A percentile compares a stretch with the other conserved stretches of the same genome.
phyloP scores from a whole-genome alignment of 2,888 invertebrate species.

The Lobophora halterata region DNA sequence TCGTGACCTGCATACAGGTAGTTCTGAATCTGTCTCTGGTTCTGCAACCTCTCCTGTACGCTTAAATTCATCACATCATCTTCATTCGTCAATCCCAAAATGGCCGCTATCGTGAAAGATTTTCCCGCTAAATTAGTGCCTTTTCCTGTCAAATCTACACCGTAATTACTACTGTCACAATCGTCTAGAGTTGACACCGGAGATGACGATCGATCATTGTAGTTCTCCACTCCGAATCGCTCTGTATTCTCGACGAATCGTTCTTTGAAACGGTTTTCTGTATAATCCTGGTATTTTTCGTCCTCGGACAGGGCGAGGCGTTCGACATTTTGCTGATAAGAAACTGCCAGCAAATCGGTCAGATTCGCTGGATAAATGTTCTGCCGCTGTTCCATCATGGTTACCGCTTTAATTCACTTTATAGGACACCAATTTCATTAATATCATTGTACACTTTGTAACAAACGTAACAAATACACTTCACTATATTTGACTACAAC shows the following conservation, averaged over 20 bases:
- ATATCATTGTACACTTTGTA: conserved; percentile 31
- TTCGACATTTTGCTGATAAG: conserved; percentile 63
- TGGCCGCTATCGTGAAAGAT: conserved; percentile 94
- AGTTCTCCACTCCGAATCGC: conserved; percentile 47
- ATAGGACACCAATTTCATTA: conserved; percentile 32
- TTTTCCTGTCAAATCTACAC: conserved; percentile 71
- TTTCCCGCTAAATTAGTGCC: conserved; percentile 78
- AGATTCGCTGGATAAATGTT: conserved; percentile 62
- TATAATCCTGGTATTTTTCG: conserved; percentile 36
- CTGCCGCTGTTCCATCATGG: conserved; percentile 65
- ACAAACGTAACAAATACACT: no score
- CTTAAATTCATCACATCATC: conserved; percentile 79
- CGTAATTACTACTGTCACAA: conserved; percentile 62
- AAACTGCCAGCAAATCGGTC: conserved; percentile 58
- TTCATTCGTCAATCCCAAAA: conserved; percentile 85
- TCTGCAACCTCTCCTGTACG: conserved; percentile 73
- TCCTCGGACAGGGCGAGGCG: conserved; percentile 48
- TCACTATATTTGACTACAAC: background rate
- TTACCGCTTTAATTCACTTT: conserved; percentile 35
- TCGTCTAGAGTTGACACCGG: conserved; percentile 67
- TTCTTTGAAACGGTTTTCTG: conserved; percentile 7
- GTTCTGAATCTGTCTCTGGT: conserved; percentile 64
- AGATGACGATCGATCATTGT: conserved; percentile 53
- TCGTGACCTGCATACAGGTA: conserved; percentile 69
- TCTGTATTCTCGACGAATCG: conserved; percentile 36